Evolutionary conservation across 2,888 invertebrate genomes (phyloP).

Genomic region (Acleris literana): DNA sequence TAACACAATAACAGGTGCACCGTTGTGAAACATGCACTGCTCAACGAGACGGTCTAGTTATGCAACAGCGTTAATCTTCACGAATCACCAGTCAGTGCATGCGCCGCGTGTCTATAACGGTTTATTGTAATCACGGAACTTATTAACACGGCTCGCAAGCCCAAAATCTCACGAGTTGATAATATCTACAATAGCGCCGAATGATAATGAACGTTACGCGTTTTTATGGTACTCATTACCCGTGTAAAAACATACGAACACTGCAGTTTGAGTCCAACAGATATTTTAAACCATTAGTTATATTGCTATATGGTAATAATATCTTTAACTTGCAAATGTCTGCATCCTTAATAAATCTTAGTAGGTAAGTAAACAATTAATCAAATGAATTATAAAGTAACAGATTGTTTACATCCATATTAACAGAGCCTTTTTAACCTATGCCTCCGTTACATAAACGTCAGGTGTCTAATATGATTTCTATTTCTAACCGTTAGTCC

Average conservation of each 20-base stretch:
- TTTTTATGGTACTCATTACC: conserved; percentile 10
- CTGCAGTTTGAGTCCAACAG: no score
- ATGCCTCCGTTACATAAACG: no score
- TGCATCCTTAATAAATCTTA: no score
- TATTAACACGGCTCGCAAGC: conserved; percentile 45
- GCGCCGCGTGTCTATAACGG: conserved; percentile 70
- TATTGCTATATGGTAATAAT: no score
- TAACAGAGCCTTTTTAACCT: no score
- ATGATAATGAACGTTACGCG: conserved; percentile 30
- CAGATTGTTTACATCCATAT: no score
- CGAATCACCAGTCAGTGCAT: conserved; percentile 65
- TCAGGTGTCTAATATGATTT: neutral
- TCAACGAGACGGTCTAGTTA: conserved; percentile 66
- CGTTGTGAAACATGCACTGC: conserved; percentile 68
- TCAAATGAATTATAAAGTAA: no score
- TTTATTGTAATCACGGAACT: conserved; percentile 70
- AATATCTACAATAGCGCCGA: conserved; percentile 28
- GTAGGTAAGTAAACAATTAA: no score
- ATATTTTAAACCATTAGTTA: no score
- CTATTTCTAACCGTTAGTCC: neutral
- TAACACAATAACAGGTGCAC: conserved; percentile 66
- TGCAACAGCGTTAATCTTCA: conserved; percentile 70
- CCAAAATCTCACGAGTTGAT: conserved; percentile 35
- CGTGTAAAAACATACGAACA: conserved; percentile 3
- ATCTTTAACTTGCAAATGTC: no score